phyloP scores from a whole-genome alignment of 1,140 invertebrate genomes.

The Apocrypta bakeri region DNA sequence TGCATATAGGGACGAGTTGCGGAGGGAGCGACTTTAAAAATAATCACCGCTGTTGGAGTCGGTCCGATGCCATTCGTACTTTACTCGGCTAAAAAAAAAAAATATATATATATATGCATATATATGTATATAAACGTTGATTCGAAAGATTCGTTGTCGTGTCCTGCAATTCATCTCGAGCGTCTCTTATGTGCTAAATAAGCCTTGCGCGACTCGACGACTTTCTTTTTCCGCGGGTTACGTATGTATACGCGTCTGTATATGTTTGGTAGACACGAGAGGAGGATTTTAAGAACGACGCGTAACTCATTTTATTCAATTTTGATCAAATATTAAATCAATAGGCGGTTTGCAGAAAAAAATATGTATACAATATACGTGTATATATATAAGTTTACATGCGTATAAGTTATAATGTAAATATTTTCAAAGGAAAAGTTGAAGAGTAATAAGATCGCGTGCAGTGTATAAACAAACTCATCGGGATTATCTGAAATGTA shows the following conservation, averaged over 20 bases:
- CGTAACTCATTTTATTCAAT: slow-evolving; percentile 5
- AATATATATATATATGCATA: no score
- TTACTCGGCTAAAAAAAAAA: slow-evolving; percentile 1
- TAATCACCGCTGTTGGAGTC: background rate
- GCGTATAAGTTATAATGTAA: no score
- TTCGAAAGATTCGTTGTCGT: background rate
- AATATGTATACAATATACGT: background rate
- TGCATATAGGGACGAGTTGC: background rate
- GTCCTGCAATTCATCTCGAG: background rate
- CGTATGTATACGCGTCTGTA: background rate
- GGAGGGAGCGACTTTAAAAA: background rate
- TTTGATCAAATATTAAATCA: slow-evolving; percentile 27
- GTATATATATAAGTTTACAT: background rate
- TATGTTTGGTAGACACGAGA: no score
- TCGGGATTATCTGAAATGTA: background rate
- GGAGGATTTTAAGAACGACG: no score
- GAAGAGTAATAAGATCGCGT: background rate
- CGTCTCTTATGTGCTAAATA: background rate
- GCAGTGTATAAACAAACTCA: no score
- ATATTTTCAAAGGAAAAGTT: background rate
- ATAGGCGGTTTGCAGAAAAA: background rate
- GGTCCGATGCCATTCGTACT: background rate
- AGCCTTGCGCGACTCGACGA: background rate
- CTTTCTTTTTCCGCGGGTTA: background rate
- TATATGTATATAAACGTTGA: background rate